Percentiles rank a stretch among this genome's conserved stretches.
phyloP scores from a whole-genome alignment of 1,140 invertebrate genomes.

The Pemphigus obesinymphae region DNA sequence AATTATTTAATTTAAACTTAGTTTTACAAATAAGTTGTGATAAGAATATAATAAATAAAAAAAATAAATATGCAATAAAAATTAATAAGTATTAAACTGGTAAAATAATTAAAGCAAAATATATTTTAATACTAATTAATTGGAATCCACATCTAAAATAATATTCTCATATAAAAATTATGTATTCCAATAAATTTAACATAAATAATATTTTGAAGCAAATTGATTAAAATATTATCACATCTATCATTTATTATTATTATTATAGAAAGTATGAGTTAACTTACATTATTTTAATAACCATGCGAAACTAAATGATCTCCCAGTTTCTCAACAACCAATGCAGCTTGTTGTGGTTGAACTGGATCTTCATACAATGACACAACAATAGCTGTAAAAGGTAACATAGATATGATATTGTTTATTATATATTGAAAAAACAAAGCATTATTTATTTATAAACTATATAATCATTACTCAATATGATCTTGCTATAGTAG shows the following conservation, averaged over 20 bases:
- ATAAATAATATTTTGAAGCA: constrained; percentile 7
- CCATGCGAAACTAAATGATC: constrained; percentile 90
- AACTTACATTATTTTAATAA: constrained; percentile 65
- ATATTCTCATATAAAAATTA: neutral
- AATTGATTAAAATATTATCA: constrained; percentile 33
- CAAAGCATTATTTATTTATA: too few species aligned
- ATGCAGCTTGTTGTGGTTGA: constrained; percentile 89
- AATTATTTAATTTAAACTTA: neutral
- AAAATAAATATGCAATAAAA: neutral
- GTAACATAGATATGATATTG: too few species aligned
- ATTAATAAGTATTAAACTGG: neutral
- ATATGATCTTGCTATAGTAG: too few species aligned
- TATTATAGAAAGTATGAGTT: neutral
- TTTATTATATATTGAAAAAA: too few species aligned
- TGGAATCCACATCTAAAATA: neutral
- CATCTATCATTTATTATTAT: constrained; percentile 31
- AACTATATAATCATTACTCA: too few species aligned
- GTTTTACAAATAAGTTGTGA: neutral
- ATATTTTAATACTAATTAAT: neutral
- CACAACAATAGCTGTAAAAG: constrained; percentile 75
- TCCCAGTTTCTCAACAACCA: constrained; percentile 90
- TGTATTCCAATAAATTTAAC: neutral
- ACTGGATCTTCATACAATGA: constrained; percentile 90
- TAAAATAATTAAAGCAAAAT: neutral
- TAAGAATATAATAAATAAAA: neutral